These are phyloP conservation scores for Drosophila subquinaria DNA, from an alignment of 2,888 invertebrate genomes.

Conservation along the genomic window DNA sequence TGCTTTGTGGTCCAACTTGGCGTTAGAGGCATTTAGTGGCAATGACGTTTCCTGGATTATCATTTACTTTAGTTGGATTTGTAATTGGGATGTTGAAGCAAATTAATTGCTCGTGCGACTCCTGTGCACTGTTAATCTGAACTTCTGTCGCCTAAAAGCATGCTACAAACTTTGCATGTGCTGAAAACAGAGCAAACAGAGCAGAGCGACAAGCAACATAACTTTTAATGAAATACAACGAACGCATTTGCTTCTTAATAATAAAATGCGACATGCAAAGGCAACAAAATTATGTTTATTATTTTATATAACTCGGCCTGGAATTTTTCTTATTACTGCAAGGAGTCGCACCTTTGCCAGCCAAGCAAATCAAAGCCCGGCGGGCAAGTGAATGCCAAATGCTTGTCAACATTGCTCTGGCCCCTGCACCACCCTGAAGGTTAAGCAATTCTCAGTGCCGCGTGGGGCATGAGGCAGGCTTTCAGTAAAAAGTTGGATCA, in stretches of 20 bases:
- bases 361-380: conserved; percentile 60
- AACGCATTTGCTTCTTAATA: conserved; percentile 73
- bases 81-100: conserved; percentile 14
- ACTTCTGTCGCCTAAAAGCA: conserved; percentile 56
- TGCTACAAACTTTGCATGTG: conserved; percentile 56
- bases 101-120: conserved; percentile 28
- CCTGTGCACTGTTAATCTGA: conserved; percentile 45
- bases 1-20: conserved; percentile 51
- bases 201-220: conserved; percentile 56
- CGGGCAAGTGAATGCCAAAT: conserved; percentile 64
- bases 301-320: conserved; percentile 65
- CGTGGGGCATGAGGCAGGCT: conserved; percentile 16
- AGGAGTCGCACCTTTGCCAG: conserved; percentile 48
- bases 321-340: conserved; percentile 67
- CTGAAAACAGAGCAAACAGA: conserved; percentile 14
- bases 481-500: conserved; percentile 40
- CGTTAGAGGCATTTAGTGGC: conserved; percentile 22
- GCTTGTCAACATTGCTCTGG: conserved; percentile 65
- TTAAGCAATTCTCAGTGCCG: conserved; percentile 36
- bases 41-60: conserved; percentile 30
- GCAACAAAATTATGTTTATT: conserved; percentile 77
- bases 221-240: conserved; percentile 76
- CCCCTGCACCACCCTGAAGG: conserved; percentile 27
- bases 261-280: conserved; percentile 57
- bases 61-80: conserved; percentile 53